phyloP scores from a whole-genome alignment of 2,113 vertebrate genomes.

The Etia nguti region DNA sequence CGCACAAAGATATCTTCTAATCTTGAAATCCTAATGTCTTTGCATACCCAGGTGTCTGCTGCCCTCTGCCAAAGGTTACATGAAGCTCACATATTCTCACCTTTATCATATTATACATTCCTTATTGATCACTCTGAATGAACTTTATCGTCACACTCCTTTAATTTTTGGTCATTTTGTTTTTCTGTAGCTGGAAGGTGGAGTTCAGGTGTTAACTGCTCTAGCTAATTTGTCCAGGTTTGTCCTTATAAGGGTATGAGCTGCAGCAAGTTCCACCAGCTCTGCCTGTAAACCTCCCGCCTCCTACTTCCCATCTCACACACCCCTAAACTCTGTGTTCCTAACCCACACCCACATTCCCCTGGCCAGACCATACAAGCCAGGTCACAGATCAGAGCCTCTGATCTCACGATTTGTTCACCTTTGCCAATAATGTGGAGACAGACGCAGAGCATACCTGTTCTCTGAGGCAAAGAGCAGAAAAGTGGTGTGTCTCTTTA shows the following conservation, averaged over 20 bases:
- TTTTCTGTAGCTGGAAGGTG: neutral
- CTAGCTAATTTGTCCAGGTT: constrained; percentile 23
- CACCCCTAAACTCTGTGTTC: constrained; percentile 23
- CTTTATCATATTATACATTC: neutral
- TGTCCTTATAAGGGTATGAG: constrained; percentile 63
- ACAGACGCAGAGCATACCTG: neutral
- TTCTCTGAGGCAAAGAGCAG: neutral
- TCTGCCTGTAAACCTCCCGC: constrained; percentile 15
- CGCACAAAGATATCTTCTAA: constrained; percentile 9
- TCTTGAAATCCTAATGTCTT: constrained; percentile 33
- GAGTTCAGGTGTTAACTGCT: constrained; percentile 49
- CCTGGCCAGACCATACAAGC: constrained; percentile 6
- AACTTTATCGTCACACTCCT: rapidly evolving
- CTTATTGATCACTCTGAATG: neutral
- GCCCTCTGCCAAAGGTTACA: neutral
- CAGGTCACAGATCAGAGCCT: constrained; percentile 34
- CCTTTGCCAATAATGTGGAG: neutral
- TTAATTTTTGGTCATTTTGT: neutral
- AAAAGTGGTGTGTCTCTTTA: neutral
- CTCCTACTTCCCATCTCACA: constrained; percentile 40
- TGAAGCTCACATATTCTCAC: neutral
- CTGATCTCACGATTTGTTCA: neutral
- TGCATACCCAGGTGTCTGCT: constrained; percentile 34
- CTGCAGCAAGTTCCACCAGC: constrained; percentile 32
- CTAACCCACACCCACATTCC: constrained; percentile 51